Evolutionary conservation across 1,140 invertebrate genomes (phyloP), one percentile per base, ranked within the genome.

Genomic region (Caenorhabditis remanei): DNA sequence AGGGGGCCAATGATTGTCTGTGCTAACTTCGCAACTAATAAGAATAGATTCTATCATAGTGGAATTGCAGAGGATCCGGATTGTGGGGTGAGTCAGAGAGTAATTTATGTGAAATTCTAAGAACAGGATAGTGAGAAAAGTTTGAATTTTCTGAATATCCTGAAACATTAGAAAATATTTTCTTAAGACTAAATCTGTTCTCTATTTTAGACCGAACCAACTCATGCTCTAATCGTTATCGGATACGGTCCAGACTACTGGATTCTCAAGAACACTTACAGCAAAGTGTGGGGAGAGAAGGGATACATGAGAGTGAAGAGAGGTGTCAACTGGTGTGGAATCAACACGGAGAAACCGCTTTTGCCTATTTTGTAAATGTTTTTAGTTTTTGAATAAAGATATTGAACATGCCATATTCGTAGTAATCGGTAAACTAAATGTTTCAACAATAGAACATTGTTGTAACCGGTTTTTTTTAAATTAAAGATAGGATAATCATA

Each of bases 231-330:
- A 9, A 24, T 71, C 4, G 65, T 71, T 5, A 19, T 71, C 19
- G 65, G 65, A 19, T 71, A 71, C 19, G 65, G 65, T 43, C 65
- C 65, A 14, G 65, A 71, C 41, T 71, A 71, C 41, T 71, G 65
- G 65, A 43, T 71, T 71, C 41, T 71, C 40, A 71, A 71, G 65
- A 71, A 71, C 65, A 71, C 65, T 8, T 71, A 71, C 65, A 71
- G 65, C 19, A 71, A 71, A 43, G 40, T 71, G 8, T 71, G 65
- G 65, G 65, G 65, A 71, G 65, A 71, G 19, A 71, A 46, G 11
- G 65, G 65, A 19, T 71, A 71, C 19, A 71, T 71, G 40, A 71
- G 65, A 71, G 65, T 71, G 65, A 71, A 46, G 19, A 71, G 65
- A 71, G 65, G 41, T 0, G 65, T 71, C 41, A 71, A 71, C 46